phyloP scores from a whole-genome alignment of 2,888 invertebrate species.

The Hyles lineata region DNA sequence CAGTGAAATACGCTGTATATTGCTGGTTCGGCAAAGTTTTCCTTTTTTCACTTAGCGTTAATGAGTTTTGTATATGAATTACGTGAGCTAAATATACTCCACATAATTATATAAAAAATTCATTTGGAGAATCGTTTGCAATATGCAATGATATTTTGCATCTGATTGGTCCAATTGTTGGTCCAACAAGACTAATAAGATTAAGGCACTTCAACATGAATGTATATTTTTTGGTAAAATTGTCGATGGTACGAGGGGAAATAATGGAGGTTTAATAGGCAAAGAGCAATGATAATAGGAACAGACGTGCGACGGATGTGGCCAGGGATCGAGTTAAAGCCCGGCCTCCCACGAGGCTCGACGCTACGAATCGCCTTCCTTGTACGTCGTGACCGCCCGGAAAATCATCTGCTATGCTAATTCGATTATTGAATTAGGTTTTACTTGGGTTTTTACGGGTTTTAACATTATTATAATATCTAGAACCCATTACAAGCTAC shows the following conservation, averaged over 20 bases:
- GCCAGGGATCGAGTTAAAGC: conserved; percentile 17
- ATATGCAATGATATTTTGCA: too few species aligned
- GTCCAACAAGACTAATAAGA: background rate
- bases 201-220: too few species aligned
- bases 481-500: too few species aligned
- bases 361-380: background rate
- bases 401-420: background rate
- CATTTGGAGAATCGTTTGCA: too few species aligned
- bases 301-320: conserved; percentile 21
- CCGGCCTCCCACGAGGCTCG: conserved; percentile 5
- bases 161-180: background rate
- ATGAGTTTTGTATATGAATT: background rate
- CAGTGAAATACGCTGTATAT: background rate
- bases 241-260: background rate
- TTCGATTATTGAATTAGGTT: background rate
- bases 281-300: conserved; percentile 13
- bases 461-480: background rate
- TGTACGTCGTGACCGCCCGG: background rate
- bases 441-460: background rate
- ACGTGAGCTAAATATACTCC: too few species aligned
- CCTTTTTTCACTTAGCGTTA: background rate
- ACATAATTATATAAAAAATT: too few species aligned
- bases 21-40: background rate
- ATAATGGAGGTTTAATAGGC: background rate
- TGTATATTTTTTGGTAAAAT: background rate